These are phyloP conservation scores for Orthonevra nobilis DNA, from an alignment of 2,888 invertebrate species.

Conservation along the genomic window DNA sequence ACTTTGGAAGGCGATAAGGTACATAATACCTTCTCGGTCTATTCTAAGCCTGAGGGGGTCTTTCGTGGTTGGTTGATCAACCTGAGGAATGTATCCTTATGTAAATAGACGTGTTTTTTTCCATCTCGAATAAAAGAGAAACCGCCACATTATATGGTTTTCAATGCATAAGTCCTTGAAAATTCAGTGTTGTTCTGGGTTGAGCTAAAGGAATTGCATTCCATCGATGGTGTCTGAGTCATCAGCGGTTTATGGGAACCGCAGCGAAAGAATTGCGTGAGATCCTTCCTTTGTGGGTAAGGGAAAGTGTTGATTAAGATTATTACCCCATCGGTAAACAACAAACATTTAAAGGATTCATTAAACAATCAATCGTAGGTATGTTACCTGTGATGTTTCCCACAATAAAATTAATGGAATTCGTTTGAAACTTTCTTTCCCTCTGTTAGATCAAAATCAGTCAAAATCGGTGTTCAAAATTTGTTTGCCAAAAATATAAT, in stretches of 20 bases:
- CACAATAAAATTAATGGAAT: too few species aligned
- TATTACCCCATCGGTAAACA: slow-evolving; percentile 3
- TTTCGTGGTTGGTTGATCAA: slow-evolving; percentile 17
- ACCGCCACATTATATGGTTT: slow-evolving; percentile 22
- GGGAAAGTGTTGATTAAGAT: slow-evolving; percentile 18
- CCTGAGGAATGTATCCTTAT: slow-evolving; percentile 12
- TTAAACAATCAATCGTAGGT: too few species aligned
- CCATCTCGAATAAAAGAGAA: slow-evolving; percentile 12
- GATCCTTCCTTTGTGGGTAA: neutral
- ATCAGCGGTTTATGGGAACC: slow-evolving; percentile 26
- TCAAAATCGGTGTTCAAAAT: too few species aligned
- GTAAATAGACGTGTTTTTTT: slow-evolving; percentile 18
- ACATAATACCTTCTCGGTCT: neutral
- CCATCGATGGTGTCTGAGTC: slow-evolving; percentile 13
- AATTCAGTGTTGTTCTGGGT: slow-evolving; percentile 1
- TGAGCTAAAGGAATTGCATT: slow-evolving; percentile 11
- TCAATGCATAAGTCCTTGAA: slow-evolving; percentile 22
- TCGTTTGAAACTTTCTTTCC: too few species aligned
- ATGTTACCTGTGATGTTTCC: too few species aligned
- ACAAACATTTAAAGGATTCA: too few species aligned
- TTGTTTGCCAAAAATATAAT: too few species aligned
- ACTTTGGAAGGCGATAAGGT: slow-evolving; percentile 1
- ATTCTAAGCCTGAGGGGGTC: too few species aligned
- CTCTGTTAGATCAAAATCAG: too few species aligned
- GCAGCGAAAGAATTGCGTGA: neutral